Percentiles rank a stretch among this genome's conserved stretches.
These are phyloP conservation scores for Dendrophyllia cribrosa DNA, from an alignment of 64 coral and sea anemone genomes.

Conservation along the genomic window DNA sequence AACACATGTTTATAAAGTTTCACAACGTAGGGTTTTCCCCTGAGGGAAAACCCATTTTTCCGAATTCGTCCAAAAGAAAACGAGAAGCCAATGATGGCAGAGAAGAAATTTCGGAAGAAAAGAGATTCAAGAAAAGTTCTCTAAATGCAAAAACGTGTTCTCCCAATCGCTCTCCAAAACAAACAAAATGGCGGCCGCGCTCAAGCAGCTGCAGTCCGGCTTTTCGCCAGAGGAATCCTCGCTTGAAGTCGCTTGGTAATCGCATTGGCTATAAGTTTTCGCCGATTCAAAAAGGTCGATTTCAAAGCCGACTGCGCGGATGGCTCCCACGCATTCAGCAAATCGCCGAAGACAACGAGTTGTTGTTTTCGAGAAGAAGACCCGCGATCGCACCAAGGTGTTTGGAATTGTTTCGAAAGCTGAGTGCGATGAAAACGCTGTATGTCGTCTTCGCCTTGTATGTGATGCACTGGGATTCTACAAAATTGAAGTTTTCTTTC, in stretches of 20 bases:
- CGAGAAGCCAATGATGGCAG: too few species aligned
- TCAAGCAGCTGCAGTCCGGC: too few species aligned
- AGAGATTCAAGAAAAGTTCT: too few species aligned
- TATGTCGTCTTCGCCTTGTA: background rate
- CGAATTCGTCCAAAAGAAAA: background rate
- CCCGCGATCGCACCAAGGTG: background rate
- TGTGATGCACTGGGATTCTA: background rate
- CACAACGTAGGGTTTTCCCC: background rate
- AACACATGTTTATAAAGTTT: background rate
- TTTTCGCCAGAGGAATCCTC: too few species aligned
- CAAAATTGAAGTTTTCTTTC: background rate
- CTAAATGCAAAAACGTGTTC: too few species aligned
- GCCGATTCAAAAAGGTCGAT: too few species aligned
- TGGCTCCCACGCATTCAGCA: background rate
- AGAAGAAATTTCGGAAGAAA: too few species aligned
- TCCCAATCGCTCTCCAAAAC: too few species aligned
- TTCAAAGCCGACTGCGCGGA: too few species aligned
- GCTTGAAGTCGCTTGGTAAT: too few species aligned
- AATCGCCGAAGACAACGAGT: background rate
- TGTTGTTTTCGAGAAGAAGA: background rate
- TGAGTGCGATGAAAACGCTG: background rate
- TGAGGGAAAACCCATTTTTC: background rate
- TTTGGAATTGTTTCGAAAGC: constrained; percentile 10
- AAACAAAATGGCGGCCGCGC: too few species aligned
- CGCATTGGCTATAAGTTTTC: too few species aligned